Base-by-base conservation (phyloP, 1,140 invertebrate species). In the Maniola jurtina region DNA sequence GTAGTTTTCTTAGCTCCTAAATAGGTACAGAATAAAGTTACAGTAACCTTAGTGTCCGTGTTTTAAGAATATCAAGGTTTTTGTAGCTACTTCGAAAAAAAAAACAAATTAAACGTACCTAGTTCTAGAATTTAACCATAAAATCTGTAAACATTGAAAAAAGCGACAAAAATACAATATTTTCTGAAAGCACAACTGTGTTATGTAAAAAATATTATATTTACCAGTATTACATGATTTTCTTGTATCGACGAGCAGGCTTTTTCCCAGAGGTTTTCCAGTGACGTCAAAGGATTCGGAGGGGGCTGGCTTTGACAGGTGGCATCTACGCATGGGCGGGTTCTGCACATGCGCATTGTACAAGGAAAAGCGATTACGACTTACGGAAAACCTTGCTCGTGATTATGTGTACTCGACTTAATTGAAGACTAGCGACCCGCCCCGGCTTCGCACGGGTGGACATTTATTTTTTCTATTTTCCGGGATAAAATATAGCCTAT, bases 241-340 rank as follows among this genome's bases (percentile, higher is more conserved):
- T 70, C 56, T 25, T 38, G 56, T 54, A 15, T 54, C 66, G 64
- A 64, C 62, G 61, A 56, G 16, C 59, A 64, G 62, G 54, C 45
- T 71, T 66, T 67, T 70, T 66, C 66, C 67, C 47, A 50, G 59
- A 61, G 59, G 70, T 71, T 75, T 38, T 40, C 52, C 61, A 54
- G 66, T 83, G 80, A 83, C 81, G 81, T 84, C 82, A 82, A 70
- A 57, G 71, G 60, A 62, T 56, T 45, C 63, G 66, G 59, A 68
- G 47, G 50, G 70, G 77, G 73, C 64, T 76, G 75, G 69, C 70
- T 84, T 83, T 84, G 79, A 81, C 80, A 80, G 74, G 66, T 76
- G 78, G 78, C 77, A 80, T 33, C 42, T 14, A 79, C 83, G 82
- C 82, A 81, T 74, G 77, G 52, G 65, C 60, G 61, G 38, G 13